Base-by-base conservation (phyloP, 2,113 vertebrate genomes). In the Callocephalon fimbriatum region DNA sequence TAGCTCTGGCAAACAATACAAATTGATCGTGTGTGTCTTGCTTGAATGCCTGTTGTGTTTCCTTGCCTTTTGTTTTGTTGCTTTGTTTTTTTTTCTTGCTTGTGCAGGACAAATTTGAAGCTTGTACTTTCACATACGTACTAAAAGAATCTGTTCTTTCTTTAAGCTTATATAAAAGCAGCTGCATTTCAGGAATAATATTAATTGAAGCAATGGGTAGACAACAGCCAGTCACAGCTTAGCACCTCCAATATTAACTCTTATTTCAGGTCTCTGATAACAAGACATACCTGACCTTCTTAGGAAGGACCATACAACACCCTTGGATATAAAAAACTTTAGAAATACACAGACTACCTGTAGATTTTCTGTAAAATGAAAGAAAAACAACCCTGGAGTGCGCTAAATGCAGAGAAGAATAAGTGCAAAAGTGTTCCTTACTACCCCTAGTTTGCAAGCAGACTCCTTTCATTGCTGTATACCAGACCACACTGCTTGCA, bases 241-340 rank as follows among this genome's bases (percentile, higher is more conserved):
- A 91, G 59, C 67, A 82, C 10, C 16, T 75, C 65, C 42, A 81
- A 27, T 4, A 8, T 16, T 40, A 95, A 83, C 13, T 83, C 37
- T 65, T 50, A 89, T 91, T 96, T 91, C 68, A 81, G 27, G n/a
- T 81, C 56, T 86, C 31, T 12, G 54, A 10, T 38, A 88, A 76
- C 18, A 76, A 48, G 42, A 73, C 5, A 26, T 26, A 68, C 12
- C 50, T 13, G 12, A 73, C 17, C n/a, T 83, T 88, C 37, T 80
- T 79, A 74, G 4, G 48, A 89, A 94, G 37, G 15, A 45, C 54
- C 37, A 71, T 22, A 50, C 27, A 90, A 50, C 38, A 92, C 42
- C 16, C 10, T 22, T 59, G 18, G 15, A 59, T 59, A 78, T 14
- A 48, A 77, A 93, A 80, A 65, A 8, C 13, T 85, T 51, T 15